Base-by-base conservation (phyloP, 2,797 vertebrate genomes). In the Sylvia borin region DNA sequence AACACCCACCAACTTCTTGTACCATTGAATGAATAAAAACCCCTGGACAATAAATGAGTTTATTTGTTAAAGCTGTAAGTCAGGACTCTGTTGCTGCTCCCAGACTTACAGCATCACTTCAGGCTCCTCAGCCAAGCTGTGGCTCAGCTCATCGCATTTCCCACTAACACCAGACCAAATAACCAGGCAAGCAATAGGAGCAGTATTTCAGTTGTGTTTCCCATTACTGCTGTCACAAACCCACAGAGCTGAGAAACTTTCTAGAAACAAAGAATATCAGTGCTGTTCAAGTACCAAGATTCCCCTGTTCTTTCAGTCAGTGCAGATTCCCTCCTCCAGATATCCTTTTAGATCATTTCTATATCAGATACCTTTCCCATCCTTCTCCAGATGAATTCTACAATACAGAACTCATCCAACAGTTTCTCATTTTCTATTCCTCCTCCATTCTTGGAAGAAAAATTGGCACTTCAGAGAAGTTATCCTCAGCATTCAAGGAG, bases 391-490 rank as follows among this genome's bases (percentile, higher is more conserved):
- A 91, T 87, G 11, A 81, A 83, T 48, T 54, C 42, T 47, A 62
- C 38, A 77, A 68, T 31, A 57, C 55, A 15, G 7, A 85, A 57
- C 32, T 32, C 8, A 13, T 82, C 54, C 42, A 75, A 65, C 32
- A 85, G 70, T 10, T 9, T 77, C 85, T 84, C 85, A 81, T 88
- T 74, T 92, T 50, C 79, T 77, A 85, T 93, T 85, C 83, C 88
- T 88, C 65, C 89, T 92, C 81, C 74, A 42, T 31, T 50, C 75
- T 42, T 64, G 71, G 42, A 82, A 62, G 45, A 82, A 83, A 78
- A 40, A 20, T 9, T 80, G 50, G 32, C 40, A 55, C 61, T 88
- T 64, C 7, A 16, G 20, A 78, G 26, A 65, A 54, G 42, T 71
- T 74, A 71, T 48, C 45, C 34, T 47, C 38, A 57, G 38, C 1